Evolutionary conservation across 2,888 invertebrate genomes (phyloP).

Genomic region (Arctia plantaginis): DNA sequence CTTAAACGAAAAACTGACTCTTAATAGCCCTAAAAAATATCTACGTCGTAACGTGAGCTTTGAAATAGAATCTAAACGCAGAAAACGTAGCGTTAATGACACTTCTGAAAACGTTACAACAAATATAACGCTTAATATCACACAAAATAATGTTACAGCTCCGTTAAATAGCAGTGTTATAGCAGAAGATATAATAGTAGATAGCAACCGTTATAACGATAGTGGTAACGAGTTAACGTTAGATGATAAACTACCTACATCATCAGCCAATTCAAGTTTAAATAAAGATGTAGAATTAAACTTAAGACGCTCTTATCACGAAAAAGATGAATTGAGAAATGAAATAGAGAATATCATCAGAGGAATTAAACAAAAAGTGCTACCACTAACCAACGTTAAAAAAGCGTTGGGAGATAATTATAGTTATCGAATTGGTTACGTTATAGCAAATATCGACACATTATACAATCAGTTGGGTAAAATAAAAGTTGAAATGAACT

Average conservation of each 20-base stretch:
- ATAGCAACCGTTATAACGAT: background rate
- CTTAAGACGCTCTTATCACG: background rate
- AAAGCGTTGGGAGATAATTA: background rate
- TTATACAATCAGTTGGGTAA: conserved; percentile 3
- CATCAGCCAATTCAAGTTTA: background rate
- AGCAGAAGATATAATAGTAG: background rate
- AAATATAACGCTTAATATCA: background rate
- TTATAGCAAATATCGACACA: conserved; percentile 12
- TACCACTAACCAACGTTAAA: conserved; percentile 3
- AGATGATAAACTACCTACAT: background rate
- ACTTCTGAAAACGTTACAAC: background rate
- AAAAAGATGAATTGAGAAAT: background rate
- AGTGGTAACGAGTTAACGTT: background rate
- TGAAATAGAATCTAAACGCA: background rate
- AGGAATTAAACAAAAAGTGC: background rate
- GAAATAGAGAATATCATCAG: background rate
- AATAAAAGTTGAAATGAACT: background rate
- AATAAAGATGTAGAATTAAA: background rate
- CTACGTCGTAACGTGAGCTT: too few relatives aligned
- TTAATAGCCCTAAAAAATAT: background rate
- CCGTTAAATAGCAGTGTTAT: background rate
- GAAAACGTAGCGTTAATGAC: conserved; percentile 1
- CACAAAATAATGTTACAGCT: too few relatives aligned
- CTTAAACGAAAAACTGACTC: background rate
- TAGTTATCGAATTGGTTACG: conserved; percentile 15